Conservation (phyloP, 2,888 invertebrate species). For the Ceraclea dissimilis region DNA sequence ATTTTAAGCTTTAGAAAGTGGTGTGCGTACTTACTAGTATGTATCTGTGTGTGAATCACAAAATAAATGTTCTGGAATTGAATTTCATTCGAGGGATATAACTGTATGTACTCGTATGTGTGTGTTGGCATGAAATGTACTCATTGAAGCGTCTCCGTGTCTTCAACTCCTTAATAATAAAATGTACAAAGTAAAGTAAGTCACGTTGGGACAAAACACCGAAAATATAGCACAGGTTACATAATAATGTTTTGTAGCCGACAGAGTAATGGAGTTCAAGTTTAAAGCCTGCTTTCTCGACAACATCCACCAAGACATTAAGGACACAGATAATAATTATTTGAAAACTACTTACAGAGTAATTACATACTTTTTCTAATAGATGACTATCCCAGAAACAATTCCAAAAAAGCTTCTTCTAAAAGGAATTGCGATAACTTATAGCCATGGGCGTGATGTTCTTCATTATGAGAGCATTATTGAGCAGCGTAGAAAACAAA, state of each 20-base stretch:
- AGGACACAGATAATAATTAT: too few species aligned
- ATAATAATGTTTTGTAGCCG: not conserved
- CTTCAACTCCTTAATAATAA: not conserved
- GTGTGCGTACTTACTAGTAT: too few species aligned
- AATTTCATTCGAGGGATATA: not conserved
- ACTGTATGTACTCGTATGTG: not conserved
- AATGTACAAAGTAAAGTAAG: not conserved
- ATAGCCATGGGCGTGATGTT: too few species aligned
- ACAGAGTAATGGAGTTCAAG: not conserved
- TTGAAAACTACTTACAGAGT: too few species aligned
- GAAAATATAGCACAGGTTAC: not conserved
- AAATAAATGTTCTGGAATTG: slow-evolving; percentile 1
- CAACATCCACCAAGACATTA: not conserved
- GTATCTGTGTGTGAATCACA: not conserved
- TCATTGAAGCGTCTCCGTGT: not conserved
- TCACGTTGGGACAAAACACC: not conserved
- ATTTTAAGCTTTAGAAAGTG: too few species aligned
- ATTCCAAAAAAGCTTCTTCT: too few species aligned
- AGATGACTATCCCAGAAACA: too few species aligned
- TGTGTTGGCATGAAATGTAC: not conserved
- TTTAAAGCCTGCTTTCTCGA: not conserved
- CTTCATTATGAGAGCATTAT: too few species aligned
- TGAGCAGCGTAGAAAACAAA: too few species aligned
- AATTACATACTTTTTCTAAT: too few species aligned
- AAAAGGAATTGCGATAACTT: too few species aligned